A percentile compares a stretch with the other conserved stretches of the same genome.
Conservation (phyloP, 2,113 vertebrate genomes). For the Montifringilla adamsi region DNA sequence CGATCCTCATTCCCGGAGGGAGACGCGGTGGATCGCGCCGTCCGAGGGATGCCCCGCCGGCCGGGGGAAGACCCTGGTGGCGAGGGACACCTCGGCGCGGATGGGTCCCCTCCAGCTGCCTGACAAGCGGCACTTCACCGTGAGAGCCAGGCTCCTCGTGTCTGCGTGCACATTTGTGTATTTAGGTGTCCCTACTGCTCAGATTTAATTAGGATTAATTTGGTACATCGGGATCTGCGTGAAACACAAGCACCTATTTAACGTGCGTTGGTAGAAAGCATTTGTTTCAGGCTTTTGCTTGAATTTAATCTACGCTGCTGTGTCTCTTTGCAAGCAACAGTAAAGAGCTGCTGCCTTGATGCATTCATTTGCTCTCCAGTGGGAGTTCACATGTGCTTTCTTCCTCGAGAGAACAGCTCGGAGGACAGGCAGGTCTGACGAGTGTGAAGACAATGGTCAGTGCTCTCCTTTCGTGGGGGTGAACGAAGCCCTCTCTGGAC, state of each 20-base stretch:
- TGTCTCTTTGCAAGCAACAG: background rate
- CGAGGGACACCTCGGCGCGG: fast-evolving
- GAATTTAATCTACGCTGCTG: background rate
- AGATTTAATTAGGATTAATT: slow-evolving; percentile 11
- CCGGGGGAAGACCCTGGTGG: background rate
- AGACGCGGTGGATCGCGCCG: too few relatives aligned
- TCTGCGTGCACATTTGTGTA: background rate
- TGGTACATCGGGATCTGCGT: background rate
- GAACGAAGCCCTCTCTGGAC: background rate
- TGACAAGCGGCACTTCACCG: background rate
- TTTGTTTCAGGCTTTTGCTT: background rate
- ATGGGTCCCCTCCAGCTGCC: background rate
- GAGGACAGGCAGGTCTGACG: background rate
- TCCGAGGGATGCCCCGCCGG: too few relatives aligned
- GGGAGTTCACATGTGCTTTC: background rate
- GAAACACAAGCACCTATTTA: slow-evolving; percentile 1
- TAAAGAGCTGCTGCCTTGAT: background rate
- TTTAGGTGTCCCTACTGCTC: background rate
- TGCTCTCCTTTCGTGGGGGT: background rate
- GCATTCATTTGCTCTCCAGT: background rate
- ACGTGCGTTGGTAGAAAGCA: background rate
- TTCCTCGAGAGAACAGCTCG: background rate
- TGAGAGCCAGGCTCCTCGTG: background rate
- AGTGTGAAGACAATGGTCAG: background rate
- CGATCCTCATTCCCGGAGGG: background rate